phyloP scores from a whole-genome alignment of 2,797 vertebrate species.

The Brotula barbata region DNA sequence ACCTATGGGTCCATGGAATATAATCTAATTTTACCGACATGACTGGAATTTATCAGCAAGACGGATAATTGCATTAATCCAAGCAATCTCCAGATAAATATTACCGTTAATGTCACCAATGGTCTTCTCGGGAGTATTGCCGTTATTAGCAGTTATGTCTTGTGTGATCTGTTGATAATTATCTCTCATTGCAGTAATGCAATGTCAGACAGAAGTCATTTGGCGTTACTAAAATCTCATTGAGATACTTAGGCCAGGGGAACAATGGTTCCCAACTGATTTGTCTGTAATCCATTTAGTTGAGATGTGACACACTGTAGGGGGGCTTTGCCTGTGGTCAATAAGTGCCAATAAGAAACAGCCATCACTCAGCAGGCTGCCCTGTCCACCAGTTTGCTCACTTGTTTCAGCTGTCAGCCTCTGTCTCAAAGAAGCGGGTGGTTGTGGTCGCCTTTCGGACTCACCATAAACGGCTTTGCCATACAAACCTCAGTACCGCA shows the following conservation, averaged over 20 bases:
- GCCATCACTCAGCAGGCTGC: slow-evolving; percentile 75
- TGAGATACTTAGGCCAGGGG: slow-evolving; percentile 54
- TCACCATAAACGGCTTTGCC: slow-evolving; percentile 65
- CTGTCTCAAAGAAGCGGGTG: slow-evolving; percentile 61
- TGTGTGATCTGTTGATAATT: slow-evolving; percentile 9
- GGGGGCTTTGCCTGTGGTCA: slow-evolving; percentile 74
- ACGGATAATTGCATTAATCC: slow-evolving; percentile 22
- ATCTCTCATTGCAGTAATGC: slow-evolving; percentile 6
- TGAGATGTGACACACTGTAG: slow-evolving; percentile 68
- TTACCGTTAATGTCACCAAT: slow-evolving; percentile 11
- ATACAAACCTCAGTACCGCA: slow-evolving; percentile 66
- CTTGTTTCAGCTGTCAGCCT: slow-evolving; percentile 74
- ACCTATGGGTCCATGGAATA: slow-evolving; percentile 38
- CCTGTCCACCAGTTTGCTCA: slow-evolving; percentile 73
- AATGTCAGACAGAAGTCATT: slow-evolving; percentile 50
- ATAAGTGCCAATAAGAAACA: slow-evolving; percentile 74
- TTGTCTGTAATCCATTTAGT: slow-evolving; percentile 76
- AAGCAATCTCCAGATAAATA: slow-evolving; percentile 24
- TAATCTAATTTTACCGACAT: slow-evolving; percentile 38
- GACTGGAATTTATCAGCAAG: slow-evolving; percentile 23
- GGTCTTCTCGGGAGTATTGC: background rate
- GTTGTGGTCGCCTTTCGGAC: slow-evolving; percentile 52
- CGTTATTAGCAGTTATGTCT: slow-evolving; percentile 16
- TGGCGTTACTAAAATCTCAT: slow-evolving; percentile 47
- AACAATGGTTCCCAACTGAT: slow-evolving; percentile 60